phyloP scores from a whole-genome alignment of 2,888 invertebrate species.

The Malacosoma neustria region DNA sequence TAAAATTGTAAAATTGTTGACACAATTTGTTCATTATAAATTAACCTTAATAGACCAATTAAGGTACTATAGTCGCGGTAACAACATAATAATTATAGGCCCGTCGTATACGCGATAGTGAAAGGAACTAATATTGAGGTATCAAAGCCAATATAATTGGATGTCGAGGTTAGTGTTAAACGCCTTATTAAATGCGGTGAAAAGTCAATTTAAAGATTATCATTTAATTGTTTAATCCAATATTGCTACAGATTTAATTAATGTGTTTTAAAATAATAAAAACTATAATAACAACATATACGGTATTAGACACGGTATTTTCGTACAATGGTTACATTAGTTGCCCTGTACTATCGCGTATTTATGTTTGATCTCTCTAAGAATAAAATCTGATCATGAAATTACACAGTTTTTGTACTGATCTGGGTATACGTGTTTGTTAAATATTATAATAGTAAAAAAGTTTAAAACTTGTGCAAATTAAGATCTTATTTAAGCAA shows the following conservation, averaged over 20 bases:
- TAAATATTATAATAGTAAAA: no score
- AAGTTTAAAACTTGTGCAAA: no score
- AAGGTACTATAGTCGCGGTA: constrained; percentile 7
- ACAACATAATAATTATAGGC: constrained; percentile 9
- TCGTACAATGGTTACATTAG: no score
- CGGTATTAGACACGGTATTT: not conserved
- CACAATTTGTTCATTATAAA: no score
- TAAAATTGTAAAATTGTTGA: no score
- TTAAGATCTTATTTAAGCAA: no score
- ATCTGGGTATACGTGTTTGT: no score
- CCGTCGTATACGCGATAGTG: constrained; percentile 4
- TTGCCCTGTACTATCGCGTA: no score
- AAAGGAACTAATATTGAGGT: constrained; percentile 7
- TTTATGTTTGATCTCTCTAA: no score
- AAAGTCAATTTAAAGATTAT: not conserved
- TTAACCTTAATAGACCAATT: constrained; percentile 10
- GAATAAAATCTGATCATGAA: no score
- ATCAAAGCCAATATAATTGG: constrained; percentile 12
- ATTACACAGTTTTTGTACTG: no score
- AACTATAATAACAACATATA: not conserved
- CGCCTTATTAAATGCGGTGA: not conserved
- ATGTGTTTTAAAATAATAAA: not conserved
- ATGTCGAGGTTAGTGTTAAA: constrained; percentile 6
- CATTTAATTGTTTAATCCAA: not conserved
- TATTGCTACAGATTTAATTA: not conserved